Base-by-base conservation (phyloP, 2,113 vertebrate genomes). In the Eudyptes chrysolophus region DNA sequence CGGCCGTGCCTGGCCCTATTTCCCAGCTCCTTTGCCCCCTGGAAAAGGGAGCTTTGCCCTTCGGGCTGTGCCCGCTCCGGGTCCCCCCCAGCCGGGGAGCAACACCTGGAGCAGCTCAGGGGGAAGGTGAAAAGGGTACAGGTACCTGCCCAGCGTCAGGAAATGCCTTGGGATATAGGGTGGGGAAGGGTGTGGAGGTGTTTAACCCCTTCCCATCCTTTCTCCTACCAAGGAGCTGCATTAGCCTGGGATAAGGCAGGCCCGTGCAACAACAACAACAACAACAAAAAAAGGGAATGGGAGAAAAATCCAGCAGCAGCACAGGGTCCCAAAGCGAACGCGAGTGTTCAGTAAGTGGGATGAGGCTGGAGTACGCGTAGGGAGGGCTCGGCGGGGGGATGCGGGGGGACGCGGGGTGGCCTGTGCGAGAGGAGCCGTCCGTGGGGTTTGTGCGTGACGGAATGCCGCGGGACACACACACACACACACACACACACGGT, bases 181-280 rank as follows among this genome's bases (percentile, higher is more conserved):
- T 69, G 79, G 80, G 79, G 66, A 89, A 7, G 61, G 54, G 54
- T 3, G 64, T 3, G 64, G 65, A 61, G 54, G 54, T 8, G 62
- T 61, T 97, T 93, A 96, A 94, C 95, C 87, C 92, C 81, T 96
- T 95, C 81, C 75, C 87, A 15, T 26, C 87, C 65, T 25, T 11
- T 16, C 40, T 64, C 40, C 54, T 10, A 0, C 11, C 29, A 0
- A n/a, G 20, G 30, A 49, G 8, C n/a, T 6, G 30, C 1, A 0
- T 12, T 2, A 19, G 18, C 22, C 58, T 2, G 60, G 80, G 90
- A 8, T 34, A 0, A 44, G 22, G 4, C 8, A 60, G 78, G 55
- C 22, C 49, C 27, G 0, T 1, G 55, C 58, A 54, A 24, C 2
- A 10, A 7, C 13, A 10, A 5, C 13, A 10, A 5, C 8, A 15